Evolutionary conservation across 23 tunicate genomes (phyloP).

Genomic region (Styela plicata): DNA sequence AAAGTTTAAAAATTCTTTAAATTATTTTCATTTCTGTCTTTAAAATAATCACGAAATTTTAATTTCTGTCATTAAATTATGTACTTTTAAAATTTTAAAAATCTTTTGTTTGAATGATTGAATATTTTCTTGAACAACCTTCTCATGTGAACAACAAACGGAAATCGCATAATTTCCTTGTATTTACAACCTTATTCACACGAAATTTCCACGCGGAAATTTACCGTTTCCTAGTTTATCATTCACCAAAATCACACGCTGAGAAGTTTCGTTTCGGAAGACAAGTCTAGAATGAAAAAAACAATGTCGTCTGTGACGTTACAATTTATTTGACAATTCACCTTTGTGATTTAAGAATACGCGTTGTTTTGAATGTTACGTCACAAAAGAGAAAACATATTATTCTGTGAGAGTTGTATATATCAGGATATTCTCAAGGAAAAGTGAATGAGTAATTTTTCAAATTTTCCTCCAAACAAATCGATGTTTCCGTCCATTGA

Average conservation of each 20-base stretch:
- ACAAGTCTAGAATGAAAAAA: neutral
- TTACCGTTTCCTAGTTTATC: neutral
- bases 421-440: neutral
- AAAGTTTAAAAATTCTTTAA: too few species aligned
- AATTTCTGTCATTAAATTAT: too few species aligned
- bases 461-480: too few species aligned
- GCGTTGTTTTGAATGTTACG: neutral
- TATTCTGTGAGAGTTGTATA: neutral
- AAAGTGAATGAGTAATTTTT: too few species aligned
- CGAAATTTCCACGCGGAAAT: too few species aligned
- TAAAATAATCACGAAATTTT: too few species aligned
- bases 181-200: neutral
- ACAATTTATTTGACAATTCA: neutral
- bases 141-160: neutral
- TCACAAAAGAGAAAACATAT: neutral
- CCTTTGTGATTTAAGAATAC: too few species aligned
- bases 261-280: neutral
- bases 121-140: too few species aligned
- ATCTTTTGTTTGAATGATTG: too few species aligned
- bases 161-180: neutral
- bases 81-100: too few species aligned
- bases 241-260: neutral
- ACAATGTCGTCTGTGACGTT: neutral
- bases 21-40: too few species aligned
- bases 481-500: too few species aligned